A percentile compares a stretch with the other conserved stretches of the same genome.
phyloP scores from a whole-genome alignment of 2,113 vertebrate genomes.

The Illadopsis cleaveri region DNA sequence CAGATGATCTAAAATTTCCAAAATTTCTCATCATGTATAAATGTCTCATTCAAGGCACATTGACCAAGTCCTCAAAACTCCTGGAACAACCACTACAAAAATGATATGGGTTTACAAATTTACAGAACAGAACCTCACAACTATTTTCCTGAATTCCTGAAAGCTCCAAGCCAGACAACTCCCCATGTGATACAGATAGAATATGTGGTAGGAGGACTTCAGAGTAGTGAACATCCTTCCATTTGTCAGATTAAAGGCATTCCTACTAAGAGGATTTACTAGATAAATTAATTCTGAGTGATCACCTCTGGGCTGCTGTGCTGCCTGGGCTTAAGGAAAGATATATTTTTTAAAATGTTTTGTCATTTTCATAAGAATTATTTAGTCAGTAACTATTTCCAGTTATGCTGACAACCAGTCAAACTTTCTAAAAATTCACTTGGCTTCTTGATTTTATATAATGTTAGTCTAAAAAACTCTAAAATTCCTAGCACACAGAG shows the following conservation, averaged over 20 bases:
- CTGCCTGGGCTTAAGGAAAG: neutral
- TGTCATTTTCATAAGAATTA: neutral
- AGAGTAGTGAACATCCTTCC: neutral
- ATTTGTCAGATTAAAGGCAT: neutral
- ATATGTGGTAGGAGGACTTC: neutral
- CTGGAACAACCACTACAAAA: neutral
- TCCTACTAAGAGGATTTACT: neutral
- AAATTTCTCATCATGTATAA: neutral
- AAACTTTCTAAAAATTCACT: neutral
- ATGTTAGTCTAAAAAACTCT: neutral
- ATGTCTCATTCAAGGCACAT: neutral
- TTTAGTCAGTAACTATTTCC: neutral
- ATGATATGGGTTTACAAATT: neutral
- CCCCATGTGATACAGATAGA: neutral
- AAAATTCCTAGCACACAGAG: neutral
- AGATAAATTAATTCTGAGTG: neutral
- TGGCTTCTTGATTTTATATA: neutral
- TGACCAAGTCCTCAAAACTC: neutral
- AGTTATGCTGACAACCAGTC: neutral
- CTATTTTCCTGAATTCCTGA: neutral
- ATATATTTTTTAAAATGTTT: neutral
- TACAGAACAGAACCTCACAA: neutral
- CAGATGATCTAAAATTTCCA: neutral
- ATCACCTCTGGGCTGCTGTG: neutral
- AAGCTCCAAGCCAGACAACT: neutral